Evolutionary conservation across 2,113 vertebrate genomes (phyloP).

Genomic region (Ivindomyrus marchei): DNA sequence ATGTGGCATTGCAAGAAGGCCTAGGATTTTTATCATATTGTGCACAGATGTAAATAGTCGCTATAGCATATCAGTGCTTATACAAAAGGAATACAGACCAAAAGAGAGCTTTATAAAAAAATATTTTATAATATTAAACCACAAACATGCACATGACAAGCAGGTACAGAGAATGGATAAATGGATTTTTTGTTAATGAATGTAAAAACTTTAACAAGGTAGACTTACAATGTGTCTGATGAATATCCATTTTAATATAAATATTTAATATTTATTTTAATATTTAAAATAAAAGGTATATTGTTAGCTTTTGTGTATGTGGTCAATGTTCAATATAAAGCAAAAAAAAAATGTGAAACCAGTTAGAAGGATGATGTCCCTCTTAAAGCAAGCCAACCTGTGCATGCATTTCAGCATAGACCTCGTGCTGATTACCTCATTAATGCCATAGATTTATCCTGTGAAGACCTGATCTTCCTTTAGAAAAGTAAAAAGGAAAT

Average conservation of each 20-base stretch:
- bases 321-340: too few relatives aligned
- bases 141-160: not conserved
- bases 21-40: not conserved
- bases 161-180: not conserved
- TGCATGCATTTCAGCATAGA: not conserved
- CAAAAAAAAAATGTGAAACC: not conserved
- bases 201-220: not conserved
- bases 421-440: not conserved
- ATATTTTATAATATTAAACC: not conserved
- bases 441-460: constrained; percentile 48
- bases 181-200: not conserved
- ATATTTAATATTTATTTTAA: too few relatives aligned
- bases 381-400: not conserved
- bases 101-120: not conserved
- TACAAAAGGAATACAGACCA: not conserved
- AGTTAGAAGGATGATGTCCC: not conserved
- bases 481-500: constrained; percentile 39
- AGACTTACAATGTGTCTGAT: not conserved
- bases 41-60: not conserved
- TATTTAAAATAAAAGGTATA: too few relatives aligned
- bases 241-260: not conserved
- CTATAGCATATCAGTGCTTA: not conserved
- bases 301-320: too few relatives aligned
- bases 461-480: constrained; percentile 63
- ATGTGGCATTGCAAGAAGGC: not conserved